Evolutionary conservation across 30 jellyfish, hydroid and myxozoan genomes (phyloP), one percentile per base, ranked within the genome.

Genomic region (Sanderia malayensis): DNA sequence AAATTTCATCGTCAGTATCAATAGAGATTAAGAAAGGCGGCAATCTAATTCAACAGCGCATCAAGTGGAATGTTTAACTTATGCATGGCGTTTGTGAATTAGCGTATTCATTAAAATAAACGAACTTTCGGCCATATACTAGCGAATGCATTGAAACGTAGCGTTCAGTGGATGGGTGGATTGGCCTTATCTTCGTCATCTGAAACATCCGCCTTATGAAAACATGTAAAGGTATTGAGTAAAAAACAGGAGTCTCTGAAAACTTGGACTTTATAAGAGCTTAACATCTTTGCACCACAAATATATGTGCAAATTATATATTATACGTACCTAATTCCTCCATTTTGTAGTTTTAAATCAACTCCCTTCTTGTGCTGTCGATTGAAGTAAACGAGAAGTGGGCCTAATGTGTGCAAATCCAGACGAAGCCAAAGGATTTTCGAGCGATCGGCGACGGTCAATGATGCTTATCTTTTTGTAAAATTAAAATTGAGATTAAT

Each of bases 311-410:
- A 49, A 11, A 19, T 15, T 4, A 24, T 8, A 4, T 18, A 4
- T 1, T 18, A 49, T 71, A 32, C 83, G 25, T 58, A 71, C 83
- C 83, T 22, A 71, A 47, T 28, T 71, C 83, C 69, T 71, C 83
- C 83, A 71, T 71, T 19, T 52, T 30, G 7, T 58, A 15, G 21
- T 30, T 58, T 67, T 24, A 20, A 44, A 44, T 55, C 15, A 15
- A 41, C 15, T 15, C 15, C 8, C 8, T 41, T 15, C 15, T 41
- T 15, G 55, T 8, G 55, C 15, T 41, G 11, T 41, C 11, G 55
- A 15, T 41, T 41, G 8, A 15, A 15, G 15, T 15, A 15, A 41
- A 41, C 15, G 55, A 15, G 15, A 41, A 6, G 8, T 41, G 15
- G 55, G 55, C 55, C 55, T 15, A 8, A 41, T 6, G 15, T 41